phyloP scores from a whole-genome alignment of 2,113 vertebrate species.

The Silurus glanis region DNA sequence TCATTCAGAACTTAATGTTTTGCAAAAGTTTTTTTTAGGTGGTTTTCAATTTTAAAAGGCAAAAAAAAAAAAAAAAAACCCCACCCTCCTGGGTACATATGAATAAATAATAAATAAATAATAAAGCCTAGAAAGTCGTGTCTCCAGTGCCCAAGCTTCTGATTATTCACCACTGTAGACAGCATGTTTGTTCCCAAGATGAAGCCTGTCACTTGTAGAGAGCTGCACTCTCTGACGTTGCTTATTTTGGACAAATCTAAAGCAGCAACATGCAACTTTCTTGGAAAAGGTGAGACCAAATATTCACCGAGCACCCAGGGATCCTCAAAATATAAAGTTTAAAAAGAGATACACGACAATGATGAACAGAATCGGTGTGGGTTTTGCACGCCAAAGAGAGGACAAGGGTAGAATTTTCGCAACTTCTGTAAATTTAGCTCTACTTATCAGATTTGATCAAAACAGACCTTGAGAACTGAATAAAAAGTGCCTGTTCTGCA shows the following conservation, averaged over 20 bases:
- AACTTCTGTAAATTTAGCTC: background rate
- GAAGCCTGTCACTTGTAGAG: background rate
- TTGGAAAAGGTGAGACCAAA: background rate
- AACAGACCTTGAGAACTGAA: background rate
- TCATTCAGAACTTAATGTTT: background rate
- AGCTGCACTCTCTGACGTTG: background rate
- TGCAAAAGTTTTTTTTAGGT: background rate
- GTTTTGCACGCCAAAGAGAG: background rate
- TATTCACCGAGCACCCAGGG: background rate
- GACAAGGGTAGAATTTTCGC: background rate
- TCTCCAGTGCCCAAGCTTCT: background rate
- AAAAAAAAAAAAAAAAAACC: background rate
- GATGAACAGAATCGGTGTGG: background rate
- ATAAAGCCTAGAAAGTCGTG: background rate
- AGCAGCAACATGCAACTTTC: background rate
- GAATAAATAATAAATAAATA: background rate
- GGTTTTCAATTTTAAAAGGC: background rate
- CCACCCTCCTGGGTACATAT: too few relatives aligned
- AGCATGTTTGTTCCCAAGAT: background rate
- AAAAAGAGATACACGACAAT: background rate
- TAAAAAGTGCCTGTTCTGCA: background rate
- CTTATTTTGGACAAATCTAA: background rate
- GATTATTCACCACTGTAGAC: background rate
- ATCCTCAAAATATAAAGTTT: background rate
- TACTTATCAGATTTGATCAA: background rate